These are phyloP conservation scores for Trichogramma evanescens DNA, from an alignment of 2,888 invertebrate species.

Conservation along the genomic window DNA sequence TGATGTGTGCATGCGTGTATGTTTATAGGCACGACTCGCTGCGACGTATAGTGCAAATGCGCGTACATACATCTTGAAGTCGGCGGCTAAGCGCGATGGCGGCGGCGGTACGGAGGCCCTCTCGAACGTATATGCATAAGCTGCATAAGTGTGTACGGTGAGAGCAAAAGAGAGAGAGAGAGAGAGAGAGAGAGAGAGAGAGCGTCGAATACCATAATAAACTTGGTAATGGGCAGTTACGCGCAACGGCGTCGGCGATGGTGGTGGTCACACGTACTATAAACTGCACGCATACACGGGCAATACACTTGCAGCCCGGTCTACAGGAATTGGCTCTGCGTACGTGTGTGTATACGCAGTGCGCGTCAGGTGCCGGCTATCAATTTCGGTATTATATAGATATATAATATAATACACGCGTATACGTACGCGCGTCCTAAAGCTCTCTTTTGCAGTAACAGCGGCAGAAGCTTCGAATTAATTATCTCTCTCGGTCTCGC, in stretches of 20 bases:
- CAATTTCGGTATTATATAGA: conserved; percentile 27
- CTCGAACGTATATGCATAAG: not conserved
- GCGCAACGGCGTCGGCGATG: not conserved
- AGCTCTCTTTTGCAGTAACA: too few species aligned
- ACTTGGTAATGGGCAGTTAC: conserved; percentile 34
- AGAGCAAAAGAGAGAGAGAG: too few species aligned
- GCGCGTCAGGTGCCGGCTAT: conserved; percentile 35
- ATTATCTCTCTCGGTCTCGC: conserved; percentile 31
- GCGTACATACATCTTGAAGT: conserved; percentile 20
- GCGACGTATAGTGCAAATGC: conserved; percentile 12
- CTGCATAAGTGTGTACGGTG: conserved; percentile 7
- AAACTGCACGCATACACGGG: too few species aligned
- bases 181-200: too few species aligned
- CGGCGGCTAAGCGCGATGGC: not conserved
- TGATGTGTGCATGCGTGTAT: too few species aligned
- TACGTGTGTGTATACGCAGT: conserved; percentile 2
- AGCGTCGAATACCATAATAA: conserved; percentile 31
- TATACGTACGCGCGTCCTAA: conserved; percentile 24
- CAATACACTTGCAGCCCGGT: too few species aligned
- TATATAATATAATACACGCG: conserved; percentile 1
- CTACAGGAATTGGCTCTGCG: too few species aligned
- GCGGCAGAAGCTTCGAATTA: conserved; percentile 23
- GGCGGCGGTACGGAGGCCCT: conserved; percentile 7
- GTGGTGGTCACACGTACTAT: too few species aligned
- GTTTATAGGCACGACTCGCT: too few species aligned